Evolutionary conservation across 2,888 invertebrate genomes (phyloP).

Genomic region (Branchellion lobata): DNA sequence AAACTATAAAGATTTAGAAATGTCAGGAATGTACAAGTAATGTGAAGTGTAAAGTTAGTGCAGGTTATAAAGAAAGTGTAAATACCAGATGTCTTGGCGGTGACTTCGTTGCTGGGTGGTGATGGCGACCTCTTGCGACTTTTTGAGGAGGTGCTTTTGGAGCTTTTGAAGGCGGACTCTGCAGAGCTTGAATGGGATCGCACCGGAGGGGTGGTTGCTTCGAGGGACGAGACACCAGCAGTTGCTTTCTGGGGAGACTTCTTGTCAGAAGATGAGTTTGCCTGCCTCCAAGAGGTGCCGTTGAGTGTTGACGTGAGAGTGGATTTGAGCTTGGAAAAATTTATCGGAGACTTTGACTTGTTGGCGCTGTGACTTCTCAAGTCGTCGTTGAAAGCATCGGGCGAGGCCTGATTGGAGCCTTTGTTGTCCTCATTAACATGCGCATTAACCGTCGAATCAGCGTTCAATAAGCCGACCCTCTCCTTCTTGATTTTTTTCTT

Average conservation of each 20-base stretch:
- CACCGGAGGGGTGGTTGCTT: no score
- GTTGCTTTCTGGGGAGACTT: not conserved
- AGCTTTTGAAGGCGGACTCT: not conserved
- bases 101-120: not conserved
- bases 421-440: not conserved
- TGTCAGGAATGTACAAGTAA: no score
- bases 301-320: not conserved
- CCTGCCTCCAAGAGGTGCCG: not conserved
- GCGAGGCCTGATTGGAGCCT: not conserved
- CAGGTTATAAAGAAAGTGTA: no score
- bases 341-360: not conserved
- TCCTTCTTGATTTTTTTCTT: not conserved
- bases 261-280: not conserved
- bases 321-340: not conserved
- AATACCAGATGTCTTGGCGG: not conserved
- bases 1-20: no score
- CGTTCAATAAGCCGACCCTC: not conserved
- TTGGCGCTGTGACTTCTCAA: not conserved
- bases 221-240: not conserved
- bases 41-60: no score
- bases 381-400: not conserved
- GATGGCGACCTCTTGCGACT: constrained; percentile 18
- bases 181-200: no score
- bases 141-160: not conserved
- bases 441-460: not conserved